A percentile compares a stretch with the other conserved stretches of the same genome.
Evolutionary conservation across 2,113 vertebrate genomes (phyloP).

Genomic region (Phoxinus phoxinus): DNA sequence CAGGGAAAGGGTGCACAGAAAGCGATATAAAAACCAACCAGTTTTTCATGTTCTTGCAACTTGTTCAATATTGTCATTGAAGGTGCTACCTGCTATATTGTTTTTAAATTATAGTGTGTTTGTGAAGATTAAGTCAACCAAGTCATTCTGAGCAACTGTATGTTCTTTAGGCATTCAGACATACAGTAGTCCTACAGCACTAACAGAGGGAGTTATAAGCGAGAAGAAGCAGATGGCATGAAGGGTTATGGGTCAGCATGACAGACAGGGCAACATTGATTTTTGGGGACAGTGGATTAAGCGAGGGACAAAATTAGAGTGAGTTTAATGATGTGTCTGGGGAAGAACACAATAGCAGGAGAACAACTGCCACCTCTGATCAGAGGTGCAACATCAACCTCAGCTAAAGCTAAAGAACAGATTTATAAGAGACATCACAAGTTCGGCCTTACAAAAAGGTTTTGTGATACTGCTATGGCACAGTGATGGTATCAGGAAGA

Average conservation of each 20-base stretch:
- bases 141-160: background rate
- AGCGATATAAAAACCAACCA: background rate
- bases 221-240: constrained; percentile 37
- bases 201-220: constrained; percentile 24
- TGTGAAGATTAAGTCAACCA: background rate
- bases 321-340: background rate
- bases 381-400: background rate
- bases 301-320: constrained; percentile 6
- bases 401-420: background rate
- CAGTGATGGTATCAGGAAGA: background rate
- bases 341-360: background rate
- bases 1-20: background rate
- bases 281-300: constrained; percentile 41
- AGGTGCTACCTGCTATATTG: background rate
- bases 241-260: constrained; percentile 31
- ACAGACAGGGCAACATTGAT: constrained; percentile 34
- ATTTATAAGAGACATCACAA: background rate
- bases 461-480: background rate
- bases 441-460: background rate
- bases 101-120: background rate
- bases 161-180: background rate
- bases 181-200: background rate
- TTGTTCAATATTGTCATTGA: background rate
- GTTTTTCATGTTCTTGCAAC: background rate
- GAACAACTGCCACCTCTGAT: background rate